phyloP scores from a whole-genome alignment of 2,113 vertebrate species.

The Dicaeum eximium region DNA sequence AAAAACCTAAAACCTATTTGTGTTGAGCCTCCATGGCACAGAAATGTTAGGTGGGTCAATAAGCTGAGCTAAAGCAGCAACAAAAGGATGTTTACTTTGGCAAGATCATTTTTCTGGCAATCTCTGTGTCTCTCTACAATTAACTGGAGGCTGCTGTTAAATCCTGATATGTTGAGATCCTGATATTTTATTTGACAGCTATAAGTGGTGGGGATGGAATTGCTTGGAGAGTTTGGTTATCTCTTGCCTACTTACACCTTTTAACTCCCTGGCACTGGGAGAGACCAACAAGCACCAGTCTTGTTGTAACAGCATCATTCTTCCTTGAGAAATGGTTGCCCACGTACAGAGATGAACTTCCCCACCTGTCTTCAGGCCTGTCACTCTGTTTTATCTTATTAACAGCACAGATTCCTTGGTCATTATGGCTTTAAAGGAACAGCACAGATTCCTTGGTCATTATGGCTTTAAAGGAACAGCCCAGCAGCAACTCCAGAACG shows the following conservation, averaged over 20 bases:
- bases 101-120: not conserved
- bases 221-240: not conserved
- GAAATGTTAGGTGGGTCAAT: not conserved
- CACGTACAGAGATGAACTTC: accelerated
- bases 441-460: not conserved
- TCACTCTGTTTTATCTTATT: not conserved
- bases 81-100: not conserved
- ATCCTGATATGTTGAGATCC: not conserved
- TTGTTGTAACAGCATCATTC: not conserved
- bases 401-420: not conserved
- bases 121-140: not conserved
- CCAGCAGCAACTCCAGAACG: not conserved
- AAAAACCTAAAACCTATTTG: not conserved
- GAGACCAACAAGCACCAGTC: not conserved
- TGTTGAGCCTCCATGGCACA: not conserved
- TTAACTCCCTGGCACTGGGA: not conserved
- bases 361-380: not conserved
- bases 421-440: not conserved
- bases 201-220: not conserved
- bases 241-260: not conserved
- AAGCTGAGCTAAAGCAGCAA: not conserved
- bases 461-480: not conserved
- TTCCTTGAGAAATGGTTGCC: not conserved
- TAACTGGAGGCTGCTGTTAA: not conserved
- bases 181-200: not conserved